phyloP scores from a whole-genome alignment of 2,797 vertebrate species.

The Serranus cabrilla region DNA sequence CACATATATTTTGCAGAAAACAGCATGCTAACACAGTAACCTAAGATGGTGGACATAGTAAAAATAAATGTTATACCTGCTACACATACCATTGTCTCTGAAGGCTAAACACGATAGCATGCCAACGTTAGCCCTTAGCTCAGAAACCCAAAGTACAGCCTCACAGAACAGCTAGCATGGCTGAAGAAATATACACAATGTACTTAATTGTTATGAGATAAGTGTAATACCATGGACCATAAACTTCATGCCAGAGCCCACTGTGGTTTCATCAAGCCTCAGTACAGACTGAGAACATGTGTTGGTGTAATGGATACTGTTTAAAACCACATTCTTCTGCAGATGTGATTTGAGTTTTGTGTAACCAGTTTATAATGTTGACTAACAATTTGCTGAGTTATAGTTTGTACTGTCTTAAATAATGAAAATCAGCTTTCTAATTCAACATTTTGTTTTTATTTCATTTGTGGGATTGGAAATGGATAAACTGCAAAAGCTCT shows the following conservation, averaged over 20 bases:
- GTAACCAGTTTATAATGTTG: neutral
- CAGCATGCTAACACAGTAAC: neutral
- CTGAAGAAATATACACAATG: neutral
- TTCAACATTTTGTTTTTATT: conserved; percentile 21
- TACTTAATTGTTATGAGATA: neutral
- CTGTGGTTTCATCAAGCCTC: conserved; percentile 24
- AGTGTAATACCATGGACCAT: no score
- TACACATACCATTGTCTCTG: neutral
- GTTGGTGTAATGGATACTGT: conserved; percentile 8
- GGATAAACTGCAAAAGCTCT: neutral
- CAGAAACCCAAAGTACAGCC: no score
- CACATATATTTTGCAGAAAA: neutral
- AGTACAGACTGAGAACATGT: conserved; percentile 9
- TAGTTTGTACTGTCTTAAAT: neutral
- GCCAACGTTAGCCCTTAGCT: no score
- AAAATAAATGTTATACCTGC: neutral
- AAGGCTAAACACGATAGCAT: neutral
- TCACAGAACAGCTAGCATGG: neutral
- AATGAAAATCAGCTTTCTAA: neutral
- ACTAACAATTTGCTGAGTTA: neutral
- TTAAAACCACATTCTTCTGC: neutral
- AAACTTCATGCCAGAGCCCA: no score
- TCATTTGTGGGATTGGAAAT: neutral
- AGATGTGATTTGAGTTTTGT: neutral
- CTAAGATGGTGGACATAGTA: neutral